phyloP scores from a whole-genome alignment of 2,888 invertebrate genomes.

The Belgica antarctica region DNA sequence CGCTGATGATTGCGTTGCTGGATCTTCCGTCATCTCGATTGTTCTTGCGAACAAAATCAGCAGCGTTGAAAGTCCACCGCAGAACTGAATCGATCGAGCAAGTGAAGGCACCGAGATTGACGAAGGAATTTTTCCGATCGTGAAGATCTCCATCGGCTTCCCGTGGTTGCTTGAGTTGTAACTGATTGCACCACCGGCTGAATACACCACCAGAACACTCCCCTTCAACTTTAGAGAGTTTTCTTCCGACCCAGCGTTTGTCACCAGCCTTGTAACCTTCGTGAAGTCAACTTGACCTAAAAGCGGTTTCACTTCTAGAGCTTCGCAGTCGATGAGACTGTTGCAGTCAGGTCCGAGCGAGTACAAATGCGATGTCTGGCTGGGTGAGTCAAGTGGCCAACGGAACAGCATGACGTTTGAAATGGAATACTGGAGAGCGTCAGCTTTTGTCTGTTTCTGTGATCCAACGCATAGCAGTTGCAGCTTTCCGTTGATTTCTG shows the following conservation, averaged over 20 bases:
- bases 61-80: conserved; percentile 65
- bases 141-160: conserved; percentile 50
- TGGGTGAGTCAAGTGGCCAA: conserved; percentile 48
- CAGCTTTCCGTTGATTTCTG: conserved; percentile 49
- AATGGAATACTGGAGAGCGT: conserved; percentile 47
- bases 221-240: background rate
- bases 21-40: conserved; percentile 63
- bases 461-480: conserved; percentile 51
- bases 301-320: conserved; percentile 52
- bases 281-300: conserved; percentile 50
- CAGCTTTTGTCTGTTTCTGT: background rate
- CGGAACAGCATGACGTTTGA: conserved; percentile 54
- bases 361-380: conserved; percentile 52
- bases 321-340: conserved; percentile 53
- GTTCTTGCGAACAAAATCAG: conserved; percentile 69
- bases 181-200: conserved; percentile 58
- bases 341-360: conserved; percentile 55
- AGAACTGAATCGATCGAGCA: conserved; percentile 51
- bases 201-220: conserved; percentile 58
- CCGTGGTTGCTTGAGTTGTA: conserved; percentile 47
- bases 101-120: conserved; percentile 50
- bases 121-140: conserved; percentile 49
- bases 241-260: conserved; percentile 47
- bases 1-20: conserved; percentile 63
- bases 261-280: conserved; percentile 48